phyloP scores from a whole-genome alignment of 1,140 invertebrate species.

The Drosophila melanica region DNA sequence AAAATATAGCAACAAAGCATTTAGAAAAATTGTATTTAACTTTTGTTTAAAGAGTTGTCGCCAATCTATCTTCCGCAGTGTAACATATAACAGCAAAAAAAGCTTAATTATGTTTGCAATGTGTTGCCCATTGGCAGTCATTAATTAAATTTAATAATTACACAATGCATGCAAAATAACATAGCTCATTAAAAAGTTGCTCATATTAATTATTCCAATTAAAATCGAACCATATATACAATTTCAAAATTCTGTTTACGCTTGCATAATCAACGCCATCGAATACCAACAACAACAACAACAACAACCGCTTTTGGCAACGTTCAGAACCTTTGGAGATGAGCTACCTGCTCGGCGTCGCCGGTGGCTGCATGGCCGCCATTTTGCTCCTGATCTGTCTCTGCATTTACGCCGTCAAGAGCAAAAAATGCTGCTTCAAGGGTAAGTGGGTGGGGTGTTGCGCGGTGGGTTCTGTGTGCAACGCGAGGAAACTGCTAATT shows the following conservation, averaged over 20 bases:
- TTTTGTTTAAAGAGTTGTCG: no score
- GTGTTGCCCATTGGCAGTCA: not conserved
- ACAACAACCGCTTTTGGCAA: slow-evolving; percentile 25
- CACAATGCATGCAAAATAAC: slow-evolving; percentile 20
- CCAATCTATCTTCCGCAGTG: no score
- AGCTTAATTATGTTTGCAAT: slow-evolving; percentile 5
- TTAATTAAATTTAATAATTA: slow-evolving; percentile 39
- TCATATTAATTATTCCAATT: slow-evolving; percentile 59
- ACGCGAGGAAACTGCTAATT: slow-evolving; percentile 22
- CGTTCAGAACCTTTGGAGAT: slow-evolving; percentile 87
- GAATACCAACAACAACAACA: slow-evolving; percentile 31
- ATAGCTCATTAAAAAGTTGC: slow-evolving; percentile 40
- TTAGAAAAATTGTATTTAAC: not conserved
- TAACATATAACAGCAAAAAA: no score
- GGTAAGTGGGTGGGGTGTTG: no score
- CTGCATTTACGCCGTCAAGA: slow-evolving; percentile 86
- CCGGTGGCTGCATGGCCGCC: slow-evolving; percentile 86
- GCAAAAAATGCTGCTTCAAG: slow-evolving; percentile 88
- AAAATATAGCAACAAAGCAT: not conserved
- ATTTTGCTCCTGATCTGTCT: slow-evolving; percentile 86
- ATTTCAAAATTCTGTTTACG: slow-evolving; percentile 59
- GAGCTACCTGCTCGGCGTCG: slow-evolving; percentile 87
- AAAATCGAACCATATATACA: slow-evolving; percentile 57
- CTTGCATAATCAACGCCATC: slow-evolving; percentile 56
- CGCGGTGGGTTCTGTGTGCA: not conserved